Percentiles rank a stretch among this genome's conserved stretches.
Conservation (phyloP, 2,113 vertebrate species). For the Percopsis transmontana region DNA sequence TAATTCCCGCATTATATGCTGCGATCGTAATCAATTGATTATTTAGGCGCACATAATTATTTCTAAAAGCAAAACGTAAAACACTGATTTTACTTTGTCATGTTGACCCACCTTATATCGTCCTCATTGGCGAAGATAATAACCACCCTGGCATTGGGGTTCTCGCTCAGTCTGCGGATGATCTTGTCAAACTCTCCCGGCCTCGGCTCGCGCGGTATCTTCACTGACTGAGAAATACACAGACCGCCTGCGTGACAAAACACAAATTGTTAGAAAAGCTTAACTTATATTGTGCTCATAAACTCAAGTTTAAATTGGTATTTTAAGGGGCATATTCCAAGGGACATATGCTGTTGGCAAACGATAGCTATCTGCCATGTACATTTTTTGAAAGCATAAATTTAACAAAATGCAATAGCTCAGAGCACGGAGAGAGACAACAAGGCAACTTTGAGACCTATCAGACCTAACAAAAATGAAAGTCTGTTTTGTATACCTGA, state of each 20-base stretch:
- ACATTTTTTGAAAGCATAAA: neutral
- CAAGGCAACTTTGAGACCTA: too few species aligned
- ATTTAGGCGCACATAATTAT: too few species aligned
- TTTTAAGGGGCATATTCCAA: too few species aligned
- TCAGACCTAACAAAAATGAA: neutral
- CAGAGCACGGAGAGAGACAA: neutral
- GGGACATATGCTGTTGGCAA: too few species aligned
- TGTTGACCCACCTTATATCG: conserved; percentile 85
- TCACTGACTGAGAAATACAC: conserved; percentile 93
- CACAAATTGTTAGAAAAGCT: conserved; percentile 1
- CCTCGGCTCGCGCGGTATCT: conserved; percentile 92
- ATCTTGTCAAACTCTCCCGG: conserved; percentile 92
- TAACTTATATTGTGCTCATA: neutral
- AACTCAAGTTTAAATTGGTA: neutral
- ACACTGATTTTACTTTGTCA: neutral
- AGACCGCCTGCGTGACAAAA: conserved; percentile 80
- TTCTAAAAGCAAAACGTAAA: neutral
- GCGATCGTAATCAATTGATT: too few species aligned
- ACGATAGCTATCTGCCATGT: neutral
- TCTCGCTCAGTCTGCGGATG: conserved; percentile 89
- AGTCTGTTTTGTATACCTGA: too few species aligned
- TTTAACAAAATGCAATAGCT: neutral
- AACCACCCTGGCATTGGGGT: conserved; percentile 87
- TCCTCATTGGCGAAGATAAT: conserved; percentile 96
- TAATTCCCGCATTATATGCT: too few species aligned